Evolutionary conservation across 2,888 invertebrate species (phyloP), one percentile per base, ranked within the genome.

Genomic region (Diloba caeruleocephala): DNA sequence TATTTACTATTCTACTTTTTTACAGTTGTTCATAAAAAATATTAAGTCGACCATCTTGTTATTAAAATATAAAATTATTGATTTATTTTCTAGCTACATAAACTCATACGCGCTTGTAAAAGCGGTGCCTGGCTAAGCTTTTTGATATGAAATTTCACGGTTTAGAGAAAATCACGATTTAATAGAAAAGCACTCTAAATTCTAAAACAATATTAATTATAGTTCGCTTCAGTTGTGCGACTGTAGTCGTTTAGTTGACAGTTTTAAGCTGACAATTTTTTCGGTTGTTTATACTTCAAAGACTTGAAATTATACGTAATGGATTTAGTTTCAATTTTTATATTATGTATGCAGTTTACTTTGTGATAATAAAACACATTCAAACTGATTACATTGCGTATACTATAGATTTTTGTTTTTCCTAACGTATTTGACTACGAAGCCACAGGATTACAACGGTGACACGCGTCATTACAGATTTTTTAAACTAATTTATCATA

Each of bases 301-400:
- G 67, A 72, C 74, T 72, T 71, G 28, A 55, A 67, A 59, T 64
- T 48, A 72, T 72, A 72, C 66, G 72, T 72, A 73, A 72, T 48
- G 48, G 34, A 53, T 60, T 55, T 49, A 42, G 62, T 71, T 48
- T 28, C 29, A 48, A 31, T 36, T 38, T 67, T 60, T 53, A 50
- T 53, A n/a, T n/a, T n/a, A 55, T 52, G 25, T 59, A 58, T 54
- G 28, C 61, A 50, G 33, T 41, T 15, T 9, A 43, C 12, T 33
- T 25, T 28, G n/a, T n/a, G n/a, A n/a, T n/a, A n/a, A n/a, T n/a
- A n/a, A n/a, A n/a, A n/a, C n/a, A n/a, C n/a, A n/a, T n/a, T n/a
- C n/a, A n/a, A n/a, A n/a, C n/a, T n/a, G n/a, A n/a, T n/a, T n/a
- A n/a, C n/a, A n/a, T n/a, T n/a, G n/a, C n/a, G n/a, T n/a, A n/a